These are phyloP conservation scores for Drosophila pseudoobscura DNA, from an alignment of 1,140 invertebrate genomes.

Conservation along the genomic window DNA sequence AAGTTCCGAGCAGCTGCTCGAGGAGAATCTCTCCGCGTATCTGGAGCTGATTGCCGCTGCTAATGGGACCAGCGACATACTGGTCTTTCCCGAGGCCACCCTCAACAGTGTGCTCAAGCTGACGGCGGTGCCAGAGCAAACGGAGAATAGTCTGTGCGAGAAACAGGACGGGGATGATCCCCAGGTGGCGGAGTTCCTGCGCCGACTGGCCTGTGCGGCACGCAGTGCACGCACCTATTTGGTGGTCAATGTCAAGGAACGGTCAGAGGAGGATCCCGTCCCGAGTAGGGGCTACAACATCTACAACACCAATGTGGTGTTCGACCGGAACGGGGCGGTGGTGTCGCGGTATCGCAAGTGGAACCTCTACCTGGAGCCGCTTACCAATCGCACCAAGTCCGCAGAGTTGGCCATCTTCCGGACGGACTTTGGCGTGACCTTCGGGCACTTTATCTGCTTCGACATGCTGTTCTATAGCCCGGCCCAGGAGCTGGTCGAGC, in stretches of 20 bases:
- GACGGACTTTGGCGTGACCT: slow-evolving; percentile 92
- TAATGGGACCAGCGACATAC: slow-evolving; percentile 87
- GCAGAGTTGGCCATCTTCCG: slow-evolving; percentile 86
- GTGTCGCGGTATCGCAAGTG: slow-evolving; percentile 89
- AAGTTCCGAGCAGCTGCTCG: slow-evolving; percentile 51
- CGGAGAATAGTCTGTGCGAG: slow-evolving; percentile 35
- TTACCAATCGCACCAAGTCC: slow-evolving; percentile 46
- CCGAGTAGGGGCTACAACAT: slow-evolving; percentile 82
- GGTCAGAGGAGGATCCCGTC: slow-evolving; percentile 82
- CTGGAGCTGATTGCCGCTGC: slow-evolving; percentile 52
- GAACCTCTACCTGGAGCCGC: slow-evolving; percentile 86
- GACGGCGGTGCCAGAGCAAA: slow-evolving; percentile 55
- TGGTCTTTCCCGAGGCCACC: slow-evolving; percentile 92
- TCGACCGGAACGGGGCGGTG: slow-evolving; percentile 86
- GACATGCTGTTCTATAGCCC: slow-evolving; percentile 90
- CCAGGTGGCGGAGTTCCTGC: slow-evolving; percentile 47
- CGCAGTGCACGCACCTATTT: slow-evolving; percentile 83
- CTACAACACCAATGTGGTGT: slow-evolving; percentile 90
- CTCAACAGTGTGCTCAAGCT: slow-evolving; percentile 76
- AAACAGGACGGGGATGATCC: neutral
- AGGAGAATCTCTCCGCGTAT: slow-evolving; percentile 63
- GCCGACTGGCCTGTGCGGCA: slow-evolving; percentile 64
- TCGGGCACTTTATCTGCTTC: slow-evolving; percentile 91
- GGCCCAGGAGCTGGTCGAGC: slow-evolving; percentile 61
- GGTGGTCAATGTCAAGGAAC: slow-evolving; percentile 90